Conservation (phyloP, 1,140 invertebrate genomes). For the Phocides pigmalion region DNA sequence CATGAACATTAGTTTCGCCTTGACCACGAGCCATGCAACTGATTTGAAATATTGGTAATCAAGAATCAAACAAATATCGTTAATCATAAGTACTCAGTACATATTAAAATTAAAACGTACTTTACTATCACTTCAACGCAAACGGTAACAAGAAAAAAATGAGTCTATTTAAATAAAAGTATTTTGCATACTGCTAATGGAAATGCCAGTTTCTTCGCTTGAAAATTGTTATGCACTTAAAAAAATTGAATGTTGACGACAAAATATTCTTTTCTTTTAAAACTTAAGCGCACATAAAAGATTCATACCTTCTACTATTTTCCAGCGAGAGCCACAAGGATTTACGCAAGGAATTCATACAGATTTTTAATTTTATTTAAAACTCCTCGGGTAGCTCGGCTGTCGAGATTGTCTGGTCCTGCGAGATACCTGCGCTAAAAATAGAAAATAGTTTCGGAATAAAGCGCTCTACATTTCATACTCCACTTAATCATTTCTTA, state of each 20-base stretch:
- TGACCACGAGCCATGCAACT: too few relatives aligned
- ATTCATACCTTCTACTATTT: slow-evolving; percentile 21
- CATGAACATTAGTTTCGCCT: too few relatives aligned
- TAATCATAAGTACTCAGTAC: too few relatives aligned
- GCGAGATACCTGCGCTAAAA: slow-evolving; percentile 62
- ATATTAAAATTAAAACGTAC: too few relatives aligned
- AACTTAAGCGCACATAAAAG: slow-evolving; percentile 32
- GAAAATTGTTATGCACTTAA: slow-evolving; percentile 15
- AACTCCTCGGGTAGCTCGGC: slow-evolving; percentile 38
- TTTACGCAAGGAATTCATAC: slow-evolving; percentile 54
- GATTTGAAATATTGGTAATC: too few relatives aligned
- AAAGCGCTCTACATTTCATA: slow-evolving; percentile 58
- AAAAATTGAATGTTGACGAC: slow-evolving; percentile 12
- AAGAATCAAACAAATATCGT: too few relatives aligned
- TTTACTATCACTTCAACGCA: too few relatives aligned
- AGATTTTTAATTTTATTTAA: slow-evolving; percentile 66
- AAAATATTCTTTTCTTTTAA: slow-evolving; percentile 28
- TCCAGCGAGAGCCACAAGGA: slow-evolving; percentile 39
- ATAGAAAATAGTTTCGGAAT: slow-evolving; percentile 55
- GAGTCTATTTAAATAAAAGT: neutral
- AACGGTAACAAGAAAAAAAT: too few relatives aligned
- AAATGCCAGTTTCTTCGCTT: slow-evolving; percentile 17
- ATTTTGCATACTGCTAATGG: neutral
- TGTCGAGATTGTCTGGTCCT: slow-evolving; percentile 51
- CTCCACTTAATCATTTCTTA: slow-evolving; percentile 42